A percentile compares a stretch with the other conserved stretches of the same genome.
phyloP scores from a whole-genome alignment of 2,797 vertebrate genomes.

The Lepilemur septentrionalis region DNA sequence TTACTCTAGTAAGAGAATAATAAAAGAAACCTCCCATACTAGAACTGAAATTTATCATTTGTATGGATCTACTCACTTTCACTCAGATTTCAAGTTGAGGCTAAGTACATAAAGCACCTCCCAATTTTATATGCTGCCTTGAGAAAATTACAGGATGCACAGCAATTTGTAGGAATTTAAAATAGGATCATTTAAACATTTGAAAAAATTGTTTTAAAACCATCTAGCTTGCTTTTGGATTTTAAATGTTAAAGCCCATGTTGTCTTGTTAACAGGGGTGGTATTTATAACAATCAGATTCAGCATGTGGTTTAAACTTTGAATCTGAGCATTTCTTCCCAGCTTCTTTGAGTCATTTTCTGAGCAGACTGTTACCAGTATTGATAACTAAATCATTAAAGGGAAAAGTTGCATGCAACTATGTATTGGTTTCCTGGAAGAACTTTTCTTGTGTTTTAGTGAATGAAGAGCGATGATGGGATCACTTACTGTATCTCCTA shows the following conservation, averaged over 20 bases:
- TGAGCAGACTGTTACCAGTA: slow-evolving; percentile 76
- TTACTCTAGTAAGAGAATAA: slow-evolving; percentile 75
- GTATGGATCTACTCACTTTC: slow-evolving; percentile 66
- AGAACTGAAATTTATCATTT: slow-evolving; percentile 66
- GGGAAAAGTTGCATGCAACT: slow-evolving; percentile 76
- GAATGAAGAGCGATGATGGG: slow-evolving; percentile 74
- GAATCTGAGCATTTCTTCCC: slow-evolving; percentile 75
- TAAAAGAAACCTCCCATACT: slow-evolving; percentile 50
- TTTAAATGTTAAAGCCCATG: slow-evolving; percentile 80
- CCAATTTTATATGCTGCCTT: slow-evolving; percentile 78
- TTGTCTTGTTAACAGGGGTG: slow-evolving; percentile 73
- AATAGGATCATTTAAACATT: slow-evolving; percentile 75
- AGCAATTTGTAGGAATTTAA: slow-evolving; percentile 79
- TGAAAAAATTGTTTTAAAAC: slow-evolving; percentile 72
- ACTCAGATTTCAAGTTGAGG: slow-evolving; percentile 78
- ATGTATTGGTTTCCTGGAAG: slow-evolving; percentile 63
- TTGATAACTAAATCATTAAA: slow-evolving; percentile 74
- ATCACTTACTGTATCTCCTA: slow-evolving; percentile 80
- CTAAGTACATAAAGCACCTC: slow-evolving; percentile 76
- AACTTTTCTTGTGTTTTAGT: slow-evolving; percentile 74
- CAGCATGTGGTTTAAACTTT: slow-evolving; percentile 75
- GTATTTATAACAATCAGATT: slow-evolving; percentile 71
- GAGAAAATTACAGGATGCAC: slow-evolving; percentile 79
- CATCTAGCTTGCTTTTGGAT: slow-evolving; percentile 74
- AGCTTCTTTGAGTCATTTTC: slow-evolving; percentile 74